Evolutionary conservation across 2,797 vertebrate species (phyloP).

Genomic region (Parauchenoglanis ngamensis): DNA sequence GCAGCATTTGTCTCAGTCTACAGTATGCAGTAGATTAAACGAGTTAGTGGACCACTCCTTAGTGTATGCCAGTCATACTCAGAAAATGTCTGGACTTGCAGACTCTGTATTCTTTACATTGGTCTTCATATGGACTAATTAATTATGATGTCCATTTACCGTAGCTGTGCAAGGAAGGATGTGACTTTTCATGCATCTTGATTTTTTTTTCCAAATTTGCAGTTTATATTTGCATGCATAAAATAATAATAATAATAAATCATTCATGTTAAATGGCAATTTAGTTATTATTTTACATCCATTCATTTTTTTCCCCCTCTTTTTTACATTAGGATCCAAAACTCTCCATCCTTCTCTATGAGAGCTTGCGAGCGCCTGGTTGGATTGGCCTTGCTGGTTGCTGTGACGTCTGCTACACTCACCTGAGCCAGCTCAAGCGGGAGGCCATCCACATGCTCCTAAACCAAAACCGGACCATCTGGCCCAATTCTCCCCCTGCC

Average conservation of each 20-base stretch:
- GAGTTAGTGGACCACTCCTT: conserved; percentile 39
- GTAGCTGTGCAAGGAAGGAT: not conserved
- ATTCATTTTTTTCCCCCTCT: conserved; percentile 24
- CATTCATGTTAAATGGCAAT: not conserved
- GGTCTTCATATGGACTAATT: not conserved
- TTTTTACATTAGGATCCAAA: conserved; percentile 77
- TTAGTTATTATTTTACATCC: not conserved
- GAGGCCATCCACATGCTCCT: conserved; percentile 93
- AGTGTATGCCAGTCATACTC: not conserved
- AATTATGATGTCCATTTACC: conserved; percentile 1
- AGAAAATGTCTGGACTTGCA: conserved; percentile 8
- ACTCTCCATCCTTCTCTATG: conserved; percentile 83
- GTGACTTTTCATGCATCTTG: not conserved
- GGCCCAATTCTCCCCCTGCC: conserved; percentile 73
- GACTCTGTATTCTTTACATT: conserved; percentile 7
- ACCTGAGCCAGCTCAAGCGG: conserved; percentile 90
- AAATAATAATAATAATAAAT: not conserved
- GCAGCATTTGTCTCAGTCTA: conserved; percentile 20
- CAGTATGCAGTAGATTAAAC: conserved; percentile 27
- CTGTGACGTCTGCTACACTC: conserved; percentile 87
- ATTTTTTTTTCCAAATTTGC: not conserved
- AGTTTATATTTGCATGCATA: not conserved
- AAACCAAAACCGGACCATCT: conserved; percentile 81
- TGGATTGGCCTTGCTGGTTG: conserved; percentile 85
- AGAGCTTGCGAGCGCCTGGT: conserved; percentile 88